phyloP scores from a whole-genome alignment of 2,888 invertebrate genomes.

The Argyra leucocephala region DNA sequence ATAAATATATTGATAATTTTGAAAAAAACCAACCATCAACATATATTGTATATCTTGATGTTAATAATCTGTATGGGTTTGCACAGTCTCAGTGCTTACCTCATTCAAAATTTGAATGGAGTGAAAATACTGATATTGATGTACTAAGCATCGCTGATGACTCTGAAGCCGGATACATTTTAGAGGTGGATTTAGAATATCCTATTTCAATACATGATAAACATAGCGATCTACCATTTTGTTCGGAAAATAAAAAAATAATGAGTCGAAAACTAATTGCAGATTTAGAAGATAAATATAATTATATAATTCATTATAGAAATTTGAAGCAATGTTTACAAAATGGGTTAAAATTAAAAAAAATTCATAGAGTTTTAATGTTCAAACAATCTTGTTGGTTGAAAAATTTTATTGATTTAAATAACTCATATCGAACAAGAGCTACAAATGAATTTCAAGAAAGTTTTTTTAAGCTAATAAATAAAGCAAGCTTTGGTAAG shows the following conservation, averaged over 20 bases:
- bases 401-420: constrained; percentile 23
- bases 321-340: constrained; percentile 26
- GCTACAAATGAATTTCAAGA: constrained; percentile 12
- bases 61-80: constrained; percentile 22
- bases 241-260: constrained; percentile 22
- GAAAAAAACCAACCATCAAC: neutral
- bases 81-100: constrained; percentile 25
- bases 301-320: constrained; percentile 34
- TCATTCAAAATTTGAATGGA: constrained; percentile 24
- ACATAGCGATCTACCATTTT: constrained; percentile 31
- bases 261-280: constrained; percentile 27
- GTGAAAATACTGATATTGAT: constrained; percentile 13
- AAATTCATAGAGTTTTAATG: constrained; percentile 29
- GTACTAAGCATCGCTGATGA: constrained; percentile 22
- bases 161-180: constrained; percentile 24
- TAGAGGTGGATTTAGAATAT: constrained; percentile 28
- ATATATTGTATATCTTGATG: constrained; percentile 21
- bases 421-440: constrained; percentile 14
- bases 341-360: constrained; percentile 22
- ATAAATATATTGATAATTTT: constrained; percentile 12
- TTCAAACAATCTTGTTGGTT: constrained; percentile 35
- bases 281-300: constrained; percentile 26
- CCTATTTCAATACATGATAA: constrained; percentile 26
- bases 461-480: constrained; percentile 9
- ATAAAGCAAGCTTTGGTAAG: constrained; percentile 12